A percentile compares a stretch with the other conserved stretches of the same genome.
Evolutionary conservation across 2,888 invertebrate genomes (phyloP).

Genomic region (Caenorhabditis japonica): DNA sequence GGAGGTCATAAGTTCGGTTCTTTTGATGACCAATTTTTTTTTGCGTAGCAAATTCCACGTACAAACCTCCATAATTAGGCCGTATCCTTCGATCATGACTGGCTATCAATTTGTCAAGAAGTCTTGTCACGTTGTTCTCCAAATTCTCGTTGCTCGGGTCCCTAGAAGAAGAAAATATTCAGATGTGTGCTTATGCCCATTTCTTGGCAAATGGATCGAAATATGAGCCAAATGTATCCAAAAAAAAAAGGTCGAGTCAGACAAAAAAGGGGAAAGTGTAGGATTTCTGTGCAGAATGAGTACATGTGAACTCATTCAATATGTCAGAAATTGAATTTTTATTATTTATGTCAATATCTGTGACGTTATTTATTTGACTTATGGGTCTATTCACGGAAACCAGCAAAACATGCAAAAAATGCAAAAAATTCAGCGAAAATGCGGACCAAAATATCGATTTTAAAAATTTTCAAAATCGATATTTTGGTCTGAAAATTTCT

Average conservation of each 20-base stretch:
- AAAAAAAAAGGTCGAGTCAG: not conserved
- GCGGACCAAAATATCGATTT: no score
- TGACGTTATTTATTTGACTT: no score
- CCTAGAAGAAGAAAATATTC: slow-evolving; percentile 23
- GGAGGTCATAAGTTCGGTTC: not conserved
- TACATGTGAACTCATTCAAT: not conserved
- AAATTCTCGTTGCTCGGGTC: slow-evolving; percentile 43
- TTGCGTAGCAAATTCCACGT: no score
- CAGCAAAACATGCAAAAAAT: no score
- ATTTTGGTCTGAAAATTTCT: no score
- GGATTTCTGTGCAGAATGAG: not conserved
- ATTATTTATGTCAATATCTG: no score
- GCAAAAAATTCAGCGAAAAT: no score
- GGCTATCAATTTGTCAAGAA: slow-evolving; percentile 73
- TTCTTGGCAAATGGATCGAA: slow-evolving; percentile 15
- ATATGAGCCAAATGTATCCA: slow-evolving; percentile 31
- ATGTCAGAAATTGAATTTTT: no score
- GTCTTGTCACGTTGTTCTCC: slow-evolving; percentile 56
- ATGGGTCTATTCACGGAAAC: no score
- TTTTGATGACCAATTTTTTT: not conserved
- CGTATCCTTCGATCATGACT: slow-evolving; percentile 76
- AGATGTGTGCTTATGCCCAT: no score
- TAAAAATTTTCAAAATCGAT: no score
- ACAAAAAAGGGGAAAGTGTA: not conserved
- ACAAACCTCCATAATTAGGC: slow-evolving; percentile 77